Percentiles rank a stretch among this genome's conserved stretches.
Evolutionary conservation across 1,140 invertebrate species (phyloP).

Genomic region (Drosophila pectinifera): DNA sequence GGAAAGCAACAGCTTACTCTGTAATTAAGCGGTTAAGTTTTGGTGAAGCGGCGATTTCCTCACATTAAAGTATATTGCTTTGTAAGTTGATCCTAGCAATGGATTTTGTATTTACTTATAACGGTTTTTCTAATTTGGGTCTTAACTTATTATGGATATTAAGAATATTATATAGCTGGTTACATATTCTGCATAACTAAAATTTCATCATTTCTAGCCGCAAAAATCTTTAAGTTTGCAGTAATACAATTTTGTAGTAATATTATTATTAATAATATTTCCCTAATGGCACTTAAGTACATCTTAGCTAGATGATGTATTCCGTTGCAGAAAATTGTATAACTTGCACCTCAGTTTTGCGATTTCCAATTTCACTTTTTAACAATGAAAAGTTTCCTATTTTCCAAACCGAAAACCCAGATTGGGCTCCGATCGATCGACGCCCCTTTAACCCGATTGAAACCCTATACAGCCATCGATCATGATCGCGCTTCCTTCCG

Average conservation of each 20-base stretch:
- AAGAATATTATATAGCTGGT: no score
- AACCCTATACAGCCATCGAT: slow-evolving; percentile 79
- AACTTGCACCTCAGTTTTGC: not conserved
- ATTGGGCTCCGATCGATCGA: slow-evolving; percentile 21
- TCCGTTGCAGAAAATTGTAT: not conserved
- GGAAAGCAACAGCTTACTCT: slow-evolving; percentile 53
- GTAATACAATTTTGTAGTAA: not conserved
- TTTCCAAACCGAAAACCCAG: slow-evolving; percentile 1
- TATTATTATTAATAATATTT: not conserved
- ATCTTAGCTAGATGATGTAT: not conserved
- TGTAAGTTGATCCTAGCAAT: no score
- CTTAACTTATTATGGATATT: no score
- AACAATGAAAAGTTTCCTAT: slow-evolving; percentile 40
- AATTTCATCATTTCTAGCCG: not conserved
- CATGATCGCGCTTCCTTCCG: slow-evolving; percentile 65
- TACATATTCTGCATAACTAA: no score
- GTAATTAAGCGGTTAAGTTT: slow-evolving; percentile 66
- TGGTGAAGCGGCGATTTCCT: slow-evolving; percentile 2
- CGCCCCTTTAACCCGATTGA: slow-evolving; percentile 60
- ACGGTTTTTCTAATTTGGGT: no score
- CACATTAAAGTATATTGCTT: no score
- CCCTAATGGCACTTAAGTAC: not conserved
- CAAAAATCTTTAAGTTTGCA: not conserved
- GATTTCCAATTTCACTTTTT: slow-evolving; percentile 24
- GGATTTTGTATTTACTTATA: not conserved